Evolutionary conservation across 2,797 vertebrate species (phyloP).

Genomic region (Enteromius treurensis): DNA sequence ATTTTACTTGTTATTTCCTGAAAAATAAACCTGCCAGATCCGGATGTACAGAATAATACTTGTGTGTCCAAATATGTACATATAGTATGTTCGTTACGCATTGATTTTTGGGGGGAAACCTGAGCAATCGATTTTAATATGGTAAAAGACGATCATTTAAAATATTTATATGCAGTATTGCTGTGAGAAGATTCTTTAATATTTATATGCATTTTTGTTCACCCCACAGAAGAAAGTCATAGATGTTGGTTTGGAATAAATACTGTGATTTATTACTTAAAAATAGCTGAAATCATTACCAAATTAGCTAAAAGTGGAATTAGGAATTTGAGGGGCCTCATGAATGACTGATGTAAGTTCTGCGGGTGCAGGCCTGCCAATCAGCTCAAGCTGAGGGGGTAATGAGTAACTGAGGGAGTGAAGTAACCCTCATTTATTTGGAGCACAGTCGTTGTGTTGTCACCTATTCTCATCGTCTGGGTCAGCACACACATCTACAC

Average conservation of each 20-base stretch:
- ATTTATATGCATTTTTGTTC: neutral
- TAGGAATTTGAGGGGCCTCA: neutral
- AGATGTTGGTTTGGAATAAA: neutral
- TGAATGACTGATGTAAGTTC: neutral
- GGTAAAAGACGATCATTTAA: neutral
- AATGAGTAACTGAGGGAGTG: constrained; percentile 28
- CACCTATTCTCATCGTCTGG: constrained; percentile 63
- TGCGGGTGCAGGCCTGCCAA: neutral
- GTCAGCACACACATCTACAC: constrained; percentile 70
- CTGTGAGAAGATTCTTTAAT: neutral
- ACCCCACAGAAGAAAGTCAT: neutral
- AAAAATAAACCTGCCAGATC: constrained; percentile 73
- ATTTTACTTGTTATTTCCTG: constrained; percentile 63
- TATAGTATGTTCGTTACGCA: neutral
- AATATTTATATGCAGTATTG: neutral
- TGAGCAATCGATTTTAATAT: neutral
- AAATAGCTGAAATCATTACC: neutral
- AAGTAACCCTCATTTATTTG: constrained; percentile 20
- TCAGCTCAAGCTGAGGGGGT: constrained; percentile 7
- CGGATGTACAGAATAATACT: constrained; percentile 45
- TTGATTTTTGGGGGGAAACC: neutral
- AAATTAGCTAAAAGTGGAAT: neutral
- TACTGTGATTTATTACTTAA: neutral
- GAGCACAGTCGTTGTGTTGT: constrained; percentile 33
- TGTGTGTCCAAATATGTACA: constrained; percentile 11